Conservation (phyloP, 2,888 invertebrate species). For the Eilema caniola region DNA sequence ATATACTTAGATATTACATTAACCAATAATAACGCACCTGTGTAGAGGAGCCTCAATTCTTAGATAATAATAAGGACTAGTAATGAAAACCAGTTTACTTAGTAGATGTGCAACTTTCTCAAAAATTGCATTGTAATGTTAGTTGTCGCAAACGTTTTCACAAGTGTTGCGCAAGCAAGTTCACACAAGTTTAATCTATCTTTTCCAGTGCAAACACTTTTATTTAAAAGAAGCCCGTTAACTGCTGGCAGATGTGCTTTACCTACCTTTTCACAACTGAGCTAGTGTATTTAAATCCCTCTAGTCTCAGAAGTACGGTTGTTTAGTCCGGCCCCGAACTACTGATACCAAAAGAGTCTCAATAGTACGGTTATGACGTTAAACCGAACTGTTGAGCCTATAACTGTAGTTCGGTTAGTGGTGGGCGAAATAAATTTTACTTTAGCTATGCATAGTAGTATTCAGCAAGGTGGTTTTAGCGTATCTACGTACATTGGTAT, state of each 20-base stretch:
- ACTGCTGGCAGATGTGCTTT: background rate
- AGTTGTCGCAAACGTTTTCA: background rate
- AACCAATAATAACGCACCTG: too few relatives aligned
- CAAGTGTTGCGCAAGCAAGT: background rate
- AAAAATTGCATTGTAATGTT: background rate
- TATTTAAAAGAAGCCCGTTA: background rate
- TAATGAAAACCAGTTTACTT: background rate
- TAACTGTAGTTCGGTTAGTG: too few relatives aligned
- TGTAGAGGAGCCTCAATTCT: background rate
- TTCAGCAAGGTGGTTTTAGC: too few relatives aligned
- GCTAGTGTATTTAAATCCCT: background rate
- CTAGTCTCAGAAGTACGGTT: background rate
- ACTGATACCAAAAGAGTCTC: too few relatives aligned
- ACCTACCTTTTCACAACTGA: background rate
- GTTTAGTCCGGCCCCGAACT: too few relatives aligned
- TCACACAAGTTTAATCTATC: background rate
- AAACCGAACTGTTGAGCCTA: too few relatives aligned
- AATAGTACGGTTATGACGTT: too few relatives aligned
- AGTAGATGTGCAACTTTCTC: background rate
- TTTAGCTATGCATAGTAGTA: too few relatives aligned
- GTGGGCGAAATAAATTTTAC: too few relatives aligned
- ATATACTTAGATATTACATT: too few relatives aligned
- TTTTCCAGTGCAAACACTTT: background rate
- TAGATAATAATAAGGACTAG: background rate
- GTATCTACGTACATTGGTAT: too few relatives aligned